phyloP scores from a whole-genome alignment of 2,888 invertebrate species.

The Pristionchus entomophagus region DNA sequence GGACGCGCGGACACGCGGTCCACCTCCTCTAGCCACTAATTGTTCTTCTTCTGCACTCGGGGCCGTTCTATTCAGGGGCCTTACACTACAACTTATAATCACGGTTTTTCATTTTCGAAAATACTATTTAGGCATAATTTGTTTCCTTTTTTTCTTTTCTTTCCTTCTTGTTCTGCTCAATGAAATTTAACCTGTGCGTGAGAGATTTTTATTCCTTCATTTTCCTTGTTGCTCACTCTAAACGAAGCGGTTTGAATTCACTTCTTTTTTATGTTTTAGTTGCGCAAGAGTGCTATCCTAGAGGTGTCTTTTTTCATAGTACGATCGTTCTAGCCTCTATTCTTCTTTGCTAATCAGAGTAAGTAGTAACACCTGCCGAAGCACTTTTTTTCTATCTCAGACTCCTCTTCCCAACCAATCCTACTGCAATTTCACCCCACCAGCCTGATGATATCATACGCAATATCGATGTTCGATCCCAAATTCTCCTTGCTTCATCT shows the following conservation, averaged over 20 bases:
- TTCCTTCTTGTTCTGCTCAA: slow-evolving; percentile 1
- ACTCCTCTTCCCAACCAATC: not conserved
- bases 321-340: slow-evolving; percentile 1
- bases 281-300: not conserved
- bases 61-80: not conserved
- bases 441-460: slow-evolving; percentile 16
- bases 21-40: slow-evolving; percentile 1
- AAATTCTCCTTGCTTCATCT: not conserved
- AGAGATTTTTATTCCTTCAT: slow-evolving; percentile 11
- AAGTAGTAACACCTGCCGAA: not conserved
- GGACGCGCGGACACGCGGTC: not conserved
- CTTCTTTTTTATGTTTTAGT: slow-evolving; percentile 1
- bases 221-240: slow-evolving; percentile 24
- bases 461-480: slow-evolving; percentile 12
- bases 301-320: slow-evolving; percentile 11
- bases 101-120: slow-evolving; percentile 20
- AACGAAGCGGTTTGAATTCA: slow-evolving; percentile 37
- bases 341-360: not conserved
- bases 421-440: slow-evolving; percentile 27
- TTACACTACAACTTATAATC: not conserved
- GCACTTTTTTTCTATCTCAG: slow-evolving; percentile 10
- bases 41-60: not conserved
- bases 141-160: not conserved
- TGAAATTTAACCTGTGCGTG: not conserved
- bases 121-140: not conserved